A percentile compares a stretch with the other conserved stretches of the same genome.
These are phyloP conservation scores for Pelvicachromis taeniatus DNA, from an alignment of 2,113 vertebrate genomes.

Conservation along the genomic window DNA sequence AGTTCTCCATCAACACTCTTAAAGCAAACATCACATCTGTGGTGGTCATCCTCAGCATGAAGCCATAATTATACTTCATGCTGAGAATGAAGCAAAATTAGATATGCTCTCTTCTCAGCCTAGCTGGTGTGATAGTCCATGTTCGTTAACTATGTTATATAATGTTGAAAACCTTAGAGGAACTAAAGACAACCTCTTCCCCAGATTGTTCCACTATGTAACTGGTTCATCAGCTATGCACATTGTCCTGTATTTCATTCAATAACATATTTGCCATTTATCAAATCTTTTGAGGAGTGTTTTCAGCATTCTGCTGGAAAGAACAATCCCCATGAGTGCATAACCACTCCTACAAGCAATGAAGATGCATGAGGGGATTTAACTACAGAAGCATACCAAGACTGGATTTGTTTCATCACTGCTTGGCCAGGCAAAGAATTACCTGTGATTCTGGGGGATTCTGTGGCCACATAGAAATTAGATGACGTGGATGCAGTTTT, in stretches of 20 bases:
- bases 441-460: neutral
- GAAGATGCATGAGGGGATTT: neutral
- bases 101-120: neutral
- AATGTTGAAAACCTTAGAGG: neutral
- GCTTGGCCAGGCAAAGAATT: neutral
- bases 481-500: neutral
- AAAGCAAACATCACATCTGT: neutral
- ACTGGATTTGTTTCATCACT: neutral
- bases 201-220: neutral
- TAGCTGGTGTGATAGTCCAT: neutral
- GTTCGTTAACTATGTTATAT: neutral
- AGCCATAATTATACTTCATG: neutral
- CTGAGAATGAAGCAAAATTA: too few relatives aligned
- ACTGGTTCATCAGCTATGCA: neutral
- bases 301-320: neutral
- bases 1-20: neutral
- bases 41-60: rapidly evolving
- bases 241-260: neutral
- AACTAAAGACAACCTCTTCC: neutral
- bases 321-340: neutral
- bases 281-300: neutral
- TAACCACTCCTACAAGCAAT: neutral
- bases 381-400: neutral
- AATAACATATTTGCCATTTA: neutral
- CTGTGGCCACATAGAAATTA: neutral